Conservation (phyloP, 92 coral and sea anemone species). For the Porites lobata region DNA sequence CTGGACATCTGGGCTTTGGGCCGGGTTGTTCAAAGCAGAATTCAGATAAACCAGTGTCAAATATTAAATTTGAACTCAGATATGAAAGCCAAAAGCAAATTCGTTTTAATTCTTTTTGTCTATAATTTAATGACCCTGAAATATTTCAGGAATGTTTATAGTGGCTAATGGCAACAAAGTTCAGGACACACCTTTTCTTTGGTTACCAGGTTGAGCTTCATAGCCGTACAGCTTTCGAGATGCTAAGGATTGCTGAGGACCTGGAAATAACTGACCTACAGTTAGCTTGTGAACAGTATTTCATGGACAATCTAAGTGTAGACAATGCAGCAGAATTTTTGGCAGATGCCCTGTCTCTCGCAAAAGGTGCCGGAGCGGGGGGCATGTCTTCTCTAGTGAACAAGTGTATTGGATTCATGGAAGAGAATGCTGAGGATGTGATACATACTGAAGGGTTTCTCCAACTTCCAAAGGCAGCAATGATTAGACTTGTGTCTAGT, state of each 20-base stretch:
- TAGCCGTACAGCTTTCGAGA: slow-evolving; percentile 84
- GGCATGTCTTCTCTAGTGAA: slow-evolving; percentile 86
- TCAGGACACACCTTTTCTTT: background rate
- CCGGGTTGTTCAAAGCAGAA: too few relatives aligned
- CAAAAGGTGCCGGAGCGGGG: slow-evolving; percentile 57
- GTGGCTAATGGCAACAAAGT: background rate
- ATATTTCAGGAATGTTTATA: too few relatives aligned
- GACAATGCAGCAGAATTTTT: slow-evolving; percentile 92
- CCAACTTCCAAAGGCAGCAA: slow-evolving; percentile 85
- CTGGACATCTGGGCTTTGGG: too few relatives aligned
- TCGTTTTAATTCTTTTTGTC: too few relatives aligned
- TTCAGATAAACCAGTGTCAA: too few relatives aligned
- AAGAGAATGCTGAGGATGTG: slow-evolving; percentile 94
- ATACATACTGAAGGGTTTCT: slow-evolving; percentile 89
- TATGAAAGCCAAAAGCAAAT: too few relatives aligned
- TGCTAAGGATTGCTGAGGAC: slow-evolving; percentile 88
- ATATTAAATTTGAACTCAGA: too few relatives aligned
- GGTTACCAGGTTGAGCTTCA: slow-evolving; percentile 78
- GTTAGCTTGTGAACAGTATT: slow-evolving; percentile 88
- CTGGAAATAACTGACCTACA: slow-evolving; percentile 84
- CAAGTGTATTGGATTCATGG: slow-evolving; percentile 86
- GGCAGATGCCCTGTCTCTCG: slow-evolving; percentile 84
- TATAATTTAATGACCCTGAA: too few relatives aligned
- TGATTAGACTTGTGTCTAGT: slow-evolving; percentile 91
- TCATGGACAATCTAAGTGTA: slow-evolving; percentile 77